phyloP scores from a whole-genome alignment of 2,888 invertebrate species.

The Ariolimax columbianus region DNA sequence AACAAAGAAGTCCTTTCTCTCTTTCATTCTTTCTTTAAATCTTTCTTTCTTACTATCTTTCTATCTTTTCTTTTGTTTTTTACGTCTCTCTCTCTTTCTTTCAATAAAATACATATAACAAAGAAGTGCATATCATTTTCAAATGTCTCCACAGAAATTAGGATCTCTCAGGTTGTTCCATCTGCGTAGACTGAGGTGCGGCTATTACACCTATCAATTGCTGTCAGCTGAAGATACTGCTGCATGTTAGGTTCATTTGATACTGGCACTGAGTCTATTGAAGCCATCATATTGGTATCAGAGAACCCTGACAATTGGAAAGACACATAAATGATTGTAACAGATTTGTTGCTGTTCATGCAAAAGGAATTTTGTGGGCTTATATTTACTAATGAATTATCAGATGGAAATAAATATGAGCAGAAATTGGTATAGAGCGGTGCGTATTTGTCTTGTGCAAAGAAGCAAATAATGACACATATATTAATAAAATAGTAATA shows the following conservation, averaged over 20 bases:
- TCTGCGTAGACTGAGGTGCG: slow-evolving; percentile 67
- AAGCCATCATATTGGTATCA: slow-evolving; percentile 46
- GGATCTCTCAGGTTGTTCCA: slow-evolving; percentile 60
- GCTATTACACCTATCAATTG: slow-evolving; percentile 69
- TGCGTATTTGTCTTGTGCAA: too few species aligned
- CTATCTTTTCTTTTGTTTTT: too few species aligned
- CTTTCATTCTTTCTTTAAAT: too few species aligned
- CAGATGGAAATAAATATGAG: too few species aligned
- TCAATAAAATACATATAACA: too few species aligned
- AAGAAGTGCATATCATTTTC: too few species aligned
- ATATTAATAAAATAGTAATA: too few species aligned
- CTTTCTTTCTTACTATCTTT: too few species aligned
- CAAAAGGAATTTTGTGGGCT: background rate
- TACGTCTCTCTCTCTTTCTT: too few species aligned
- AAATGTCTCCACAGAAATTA: background rate
- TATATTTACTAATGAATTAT: background rate
- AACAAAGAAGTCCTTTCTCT: too few species aligned
- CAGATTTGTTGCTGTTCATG: background rate
- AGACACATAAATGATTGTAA: background rate
- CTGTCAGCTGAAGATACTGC: slow-evolving; percentile 70
- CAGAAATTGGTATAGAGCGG: too few species aligned
- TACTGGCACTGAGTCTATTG: slow-evolving; percentile 48
- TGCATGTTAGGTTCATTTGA: slow-evolving; percentile 61
- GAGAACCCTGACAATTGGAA: slow-evolving; percentile 27
- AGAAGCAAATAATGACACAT: too few species aligned